These are phyloP conservation scores for Tringa solitaria DNA, from an alignment of 2,113 vertebrate species.

Conservation along the genomic window DNA sequence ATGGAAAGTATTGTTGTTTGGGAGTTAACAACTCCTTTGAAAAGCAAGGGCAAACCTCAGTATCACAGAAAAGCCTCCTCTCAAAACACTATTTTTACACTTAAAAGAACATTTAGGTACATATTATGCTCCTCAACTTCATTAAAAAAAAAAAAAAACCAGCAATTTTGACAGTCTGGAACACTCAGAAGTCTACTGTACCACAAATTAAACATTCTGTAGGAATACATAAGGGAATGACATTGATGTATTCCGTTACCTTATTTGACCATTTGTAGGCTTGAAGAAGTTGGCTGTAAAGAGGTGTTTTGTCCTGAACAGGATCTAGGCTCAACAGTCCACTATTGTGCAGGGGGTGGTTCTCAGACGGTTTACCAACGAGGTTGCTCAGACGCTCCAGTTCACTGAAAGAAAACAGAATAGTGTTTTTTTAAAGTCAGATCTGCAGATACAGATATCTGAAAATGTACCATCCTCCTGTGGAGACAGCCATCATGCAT, in stretches of 20 bases:
- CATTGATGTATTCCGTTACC: constrained; percentile 63
- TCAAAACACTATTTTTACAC: neutral
- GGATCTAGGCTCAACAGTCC: constrained; percentile 94
- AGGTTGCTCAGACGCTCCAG: constrained; percentile 93
- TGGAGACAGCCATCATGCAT: neutral
- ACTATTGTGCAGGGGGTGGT: constrained; percentile 95
- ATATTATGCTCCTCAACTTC: neutral
- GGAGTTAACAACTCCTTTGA: neutral
- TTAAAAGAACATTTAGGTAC: neutral
- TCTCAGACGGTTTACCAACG: constrained; percentile 94
- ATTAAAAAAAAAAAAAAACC: neutral
- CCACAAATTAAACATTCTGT: neutral
- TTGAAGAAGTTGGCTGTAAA: constrained; percentile 96
- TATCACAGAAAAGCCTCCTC: neutral
- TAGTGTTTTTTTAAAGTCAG: neutral
- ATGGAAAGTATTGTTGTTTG: neutral
- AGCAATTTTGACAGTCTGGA: neutral
- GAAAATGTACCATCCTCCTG: neutral
- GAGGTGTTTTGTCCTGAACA: constrained; percentile 96
- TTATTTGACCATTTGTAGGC: constrained; percentile 99
- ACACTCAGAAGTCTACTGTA: too few species aligned
- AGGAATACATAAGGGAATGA: neutral
- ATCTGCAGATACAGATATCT: fast-evolving
- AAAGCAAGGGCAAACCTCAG: neutral
- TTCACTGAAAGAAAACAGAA: constrained; percentile 78